phyloP scores from a whole-genome alignment of 2,113 vertebrate genomes.

The Anguilla japonica region DNA sequence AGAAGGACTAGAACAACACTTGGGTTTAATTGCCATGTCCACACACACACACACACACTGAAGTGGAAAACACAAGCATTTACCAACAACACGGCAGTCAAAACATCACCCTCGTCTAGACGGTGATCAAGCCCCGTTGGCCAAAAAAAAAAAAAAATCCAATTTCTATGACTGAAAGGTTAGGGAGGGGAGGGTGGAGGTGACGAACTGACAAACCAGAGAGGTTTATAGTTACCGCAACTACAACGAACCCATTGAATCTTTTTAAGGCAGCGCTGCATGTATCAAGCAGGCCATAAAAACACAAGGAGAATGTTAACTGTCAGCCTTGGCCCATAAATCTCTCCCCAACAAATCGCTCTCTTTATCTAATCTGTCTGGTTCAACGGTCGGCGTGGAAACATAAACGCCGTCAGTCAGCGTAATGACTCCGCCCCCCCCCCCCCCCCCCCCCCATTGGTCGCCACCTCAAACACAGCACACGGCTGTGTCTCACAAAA shows the following conservation, averaged over 20 bases:
- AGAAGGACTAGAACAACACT: background rate
- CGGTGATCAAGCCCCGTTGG: background rate
- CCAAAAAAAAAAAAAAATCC: background rate
- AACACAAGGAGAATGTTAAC: conserved; percentile 67
- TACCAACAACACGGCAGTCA: background rate
- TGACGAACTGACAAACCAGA: background rate
- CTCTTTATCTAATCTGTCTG: conserved; percentile 70
- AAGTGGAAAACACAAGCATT: background rate
- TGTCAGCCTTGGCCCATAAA: conserved; percentile 57
- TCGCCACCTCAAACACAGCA: background rate
- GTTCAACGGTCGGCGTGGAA: conserved; percentile 62
- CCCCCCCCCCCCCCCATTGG: conserved; percentile 6
- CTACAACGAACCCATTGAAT: background rate
- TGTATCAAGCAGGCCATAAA: conserved; percentile 50
- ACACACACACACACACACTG: background rate
- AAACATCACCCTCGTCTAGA: background rate
- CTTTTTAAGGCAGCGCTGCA: conserved; percentile 30
- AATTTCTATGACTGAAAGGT: conserved; percentile 3
- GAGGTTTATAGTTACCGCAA: background rate
- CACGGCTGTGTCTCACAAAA: background rate
- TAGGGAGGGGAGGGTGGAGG: background rate
- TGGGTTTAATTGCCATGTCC: background rate
- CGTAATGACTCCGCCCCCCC: conserved; percentile 51
- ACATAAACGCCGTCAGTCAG: conserved; percentile 69
- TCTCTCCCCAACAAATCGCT: conserved; percentile 57